Evolutionary conservation across 2,888 invertebrate species (phyloP), one percentile per base, ranked within the genome.

Genomic region (Tanypteryx hageni): DNA sequence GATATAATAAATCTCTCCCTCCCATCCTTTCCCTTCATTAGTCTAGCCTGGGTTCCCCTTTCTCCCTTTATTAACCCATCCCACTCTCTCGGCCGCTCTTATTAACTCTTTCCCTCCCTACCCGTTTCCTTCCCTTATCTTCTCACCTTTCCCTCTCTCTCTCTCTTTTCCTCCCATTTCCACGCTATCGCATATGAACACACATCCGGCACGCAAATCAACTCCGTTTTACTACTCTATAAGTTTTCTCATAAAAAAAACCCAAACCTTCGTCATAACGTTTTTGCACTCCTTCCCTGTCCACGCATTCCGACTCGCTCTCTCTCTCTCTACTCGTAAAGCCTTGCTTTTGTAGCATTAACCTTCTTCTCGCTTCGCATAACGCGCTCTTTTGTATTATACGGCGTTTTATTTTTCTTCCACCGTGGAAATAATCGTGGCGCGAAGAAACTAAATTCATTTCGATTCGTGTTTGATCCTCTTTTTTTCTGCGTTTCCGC

Each of bases 191-290:
- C 18, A 31, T 27, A 9, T 31, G 86, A 61, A 86, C 86, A 86
- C 86, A 61, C 86, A 68, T 86, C 57, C 27, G 86, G 61, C 27
- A 61, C 86, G 61, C 86, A 86, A 86, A 86, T 86, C 61, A 31
- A 64, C 86, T 86, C 61, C 59, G 59, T 86, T 86, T 86, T 86
- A 86, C 59, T 86, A 86, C 86, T 86, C 61, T 31, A 86, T 86
- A 59, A 86, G 57, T 27, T 61, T 7, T 14, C 86, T 61, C 86
- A 61, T 86, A 86, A 86, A 86, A 61, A 31, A 59, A 31, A 44
- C 16, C 57, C 61, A 86, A 68, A 22, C 68, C 22, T 68, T 86
- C 86, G 14, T 44, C 61, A 61, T 58, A 57, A 16, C 44, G 27
- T 44, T 44, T 64, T 64, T 31, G 31, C 13, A 82, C 85, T 27